Evolutionary conservation across 1,140 invertebrate genomes (phyloP).

Genomic region (Pseudomyrmex concolor): DNA sequence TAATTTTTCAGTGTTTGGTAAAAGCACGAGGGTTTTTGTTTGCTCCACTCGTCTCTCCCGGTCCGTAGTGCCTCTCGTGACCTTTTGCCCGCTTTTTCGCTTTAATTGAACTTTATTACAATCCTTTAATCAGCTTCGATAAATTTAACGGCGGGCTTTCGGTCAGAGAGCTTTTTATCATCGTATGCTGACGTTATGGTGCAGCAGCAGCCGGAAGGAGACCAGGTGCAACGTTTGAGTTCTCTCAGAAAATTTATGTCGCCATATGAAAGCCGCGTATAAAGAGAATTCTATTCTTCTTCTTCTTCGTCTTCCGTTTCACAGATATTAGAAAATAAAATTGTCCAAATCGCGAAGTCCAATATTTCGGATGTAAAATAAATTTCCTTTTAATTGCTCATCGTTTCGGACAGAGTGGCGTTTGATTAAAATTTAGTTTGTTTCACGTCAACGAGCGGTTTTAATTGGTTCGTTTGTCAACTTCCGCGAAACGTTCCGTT

Average conservation of each 20-base stretch:
- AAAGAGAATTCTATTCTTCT: not conserved
- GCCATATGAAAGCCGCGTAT: not conserved
- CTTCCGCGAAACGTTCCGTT: not conserved
- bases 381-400: constrained; percentile 36
- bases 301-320: constrained; percentile 14
- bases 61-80: not conserved
- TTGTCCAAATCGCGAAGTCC: not conserved
- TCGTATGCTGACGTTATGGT: not conserved
- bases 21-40: too few relatives aligned
- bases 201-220: not conserved
- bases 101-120: constrained; percentile 7
- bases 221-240: not conserved
- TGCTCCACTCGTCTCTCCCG: not conserved
- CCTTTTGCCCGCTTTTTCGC: not conserved
- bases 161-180: constrained; percentile 9
- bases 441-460: constrained; percentile 13
- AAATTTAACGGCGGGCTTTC: not conserved
- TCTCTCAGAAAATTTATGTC: constrained; percentile 8
- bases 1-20: too few relatives aligned
- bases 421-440: constrained; percentile 50
- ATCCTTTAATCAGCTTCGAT: constrained; percentile 29
- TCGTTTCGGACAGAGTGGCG: not conserved
- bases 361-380: not conserved
- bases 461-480: constrained; percentile 37
- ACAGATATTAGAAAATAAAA: constrained; percentile 22